Conservation (phyloP, 2,888 invertebrate genomes). For the Sepiola atlantica region DNA sequence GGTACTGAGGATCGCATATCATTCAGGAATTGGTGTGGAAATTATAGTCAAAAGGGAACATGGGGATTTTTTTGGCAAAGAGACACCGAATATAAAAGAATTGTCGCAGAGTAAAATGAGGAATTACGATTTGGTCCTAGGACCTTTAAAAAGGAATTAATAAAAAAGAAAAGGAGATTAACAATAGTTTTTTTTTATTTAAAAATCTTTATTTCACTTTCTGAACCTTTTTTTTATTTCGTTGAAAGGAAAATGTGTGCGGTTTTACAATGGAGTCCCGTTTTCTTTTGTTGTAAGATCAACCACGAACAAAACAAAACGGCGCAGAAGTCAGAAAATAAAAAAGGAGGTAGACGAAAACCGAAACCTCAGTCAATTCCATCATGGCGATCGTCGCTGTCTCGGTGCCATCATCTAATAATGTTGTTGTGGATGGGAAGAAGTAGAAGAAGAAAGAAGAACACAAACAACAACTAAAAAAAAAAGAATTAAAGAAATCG, state of each 20-base stretch:
- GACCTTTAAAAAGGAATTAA: not conserved
- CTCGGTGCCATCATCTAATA: slow-evolving; percentile 21
- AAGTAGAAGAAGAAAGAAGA: too few relatives aligned
- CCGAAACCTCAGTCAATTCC: slow-evolving; percentile 19
- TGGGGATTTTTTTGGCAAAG: not conserved
- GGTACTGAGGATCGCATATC: not conserved
- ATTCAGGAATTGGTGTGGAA: not conserved
- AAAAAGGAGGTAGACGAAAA: not conserved
- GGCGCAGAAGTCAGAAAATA: not conserved
- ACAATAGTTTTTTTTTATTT: slow-evolving; percentile 7
- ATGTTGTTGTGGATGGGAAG: not conserved
- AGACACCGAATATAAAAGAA: not conserved
- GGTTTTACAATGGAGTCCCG: not conserved
- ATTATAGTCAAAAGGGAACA: not conserved
- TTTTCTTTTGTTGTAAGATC: slow-evolving; percentile 20
- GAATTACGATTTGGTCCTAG: slow-evolving; percentile 1
- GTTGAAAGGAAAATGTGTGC: not conserved
- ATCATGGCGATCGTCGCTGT: slow-evolving; percentile 1
- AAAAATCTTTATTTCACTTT: slow-evolving; percentile 32
- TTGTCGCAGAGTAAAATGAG: not conserved
- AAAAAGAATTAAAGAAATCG: slow-evolving; percentile 32
- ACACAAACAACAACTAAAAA: too few relatives aligned
- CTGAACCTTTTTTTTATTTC: not conserved
- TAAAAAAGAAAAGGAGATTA: not conserved
- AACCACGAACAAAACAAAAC: slow-evolving; percentile 23